These are phyloP conservation scores for Lepidothrix coronata DNA, from an alignment of 2,113 vertebrate genomes.

Conservation along the genomic window DNA sequence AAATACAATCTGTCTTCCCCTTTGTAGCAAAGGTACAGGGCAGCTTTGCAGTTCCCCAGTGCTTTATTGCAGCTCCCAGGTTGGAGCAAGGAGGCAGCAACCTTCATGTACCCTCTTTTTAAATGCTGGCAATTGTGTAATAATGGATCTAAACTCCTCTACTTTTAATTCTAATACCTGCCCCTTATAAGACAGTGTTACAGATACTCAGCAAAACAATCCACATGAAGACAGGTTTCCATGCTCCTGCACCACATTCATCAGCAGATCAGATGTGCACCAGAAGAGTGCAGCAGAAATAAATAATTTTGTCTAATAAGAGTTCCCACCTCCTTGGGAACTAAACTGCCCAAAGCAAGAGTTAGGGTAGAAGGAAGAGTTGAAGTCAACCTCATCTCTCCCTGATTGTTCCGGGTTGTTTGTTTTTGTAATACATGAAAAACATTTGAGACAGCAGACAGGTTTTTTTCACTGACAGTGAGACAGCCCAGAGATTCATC, in stretches of 20 bases:
- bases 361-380: not conserved
- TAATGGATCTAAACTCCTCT: not conserved
- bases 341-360: not conserved
- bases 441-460: not conserved
- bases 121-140: not conserved
- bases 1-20: not conserved
- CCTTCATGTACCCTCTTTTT: not conserved
- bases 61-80: not conserved
- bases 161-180: not conserved
- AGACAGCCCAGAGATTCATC: not conserved
- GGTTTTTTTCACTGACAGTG: not conserved
- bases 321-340: not conserved
- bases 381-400: not conserved
- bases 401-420: not conserved
- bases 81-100: not conserved
- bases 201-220: not conserved
- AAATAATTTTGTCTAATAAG: not conserved
- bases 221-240: not conserved
- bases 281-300: not conserved
- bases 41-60: not conserved
- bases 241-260: not conserved
- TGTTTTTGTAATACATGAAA: not conserved
- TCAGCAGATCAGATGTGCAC: not conserved
- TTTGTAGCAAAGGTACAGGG: not conserved
- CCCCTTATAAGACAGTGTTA: not conserved